Evolutionary conservation across 2,888 invertebrate species (phyloP), one percentile per base, ranked within the genome.

Genomic region (Hydroisotoma schaefferi): DNA sequence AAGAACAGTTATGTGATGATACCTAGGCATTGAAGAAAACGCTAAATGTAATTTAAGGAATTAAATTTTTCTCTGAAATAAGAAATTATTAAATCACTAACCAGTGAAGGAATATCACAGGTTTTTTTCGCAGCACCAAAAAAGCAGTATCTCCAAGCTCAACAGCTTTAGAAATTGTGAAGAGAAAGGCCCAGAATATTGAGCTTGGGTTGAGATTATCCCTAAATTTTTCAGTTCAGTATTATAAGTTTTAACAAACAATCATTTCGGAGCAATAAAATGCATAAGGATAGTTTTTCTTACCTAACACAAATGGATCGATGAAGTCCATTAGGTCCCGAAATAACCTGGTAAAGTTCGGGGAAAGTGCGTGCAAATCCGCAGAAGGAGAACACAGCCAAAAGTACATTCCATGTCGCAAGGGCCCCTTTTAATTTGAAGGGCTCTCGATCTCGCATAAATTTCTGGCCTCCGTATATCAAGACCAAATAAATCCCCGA

Each of bases 1-100:
- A 1, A 65, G 48, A 23, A 65, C 65, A 2, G 65, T 59, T 33
- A 64, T 49, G 47, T 65, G 65, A 47, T 65, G 65, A 23, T 59
- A 65, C 58, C 65, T 65, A 52, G 5, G 20, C 18, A 37, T n/a
- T 33, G 15, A 10, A n/a, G n/a, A 26, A 23, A 47, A 5, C 6
- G n/a, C 26, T 23, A 47, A 49, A 22, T 49, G 18, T 25, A n/a
- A n/a, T n/a, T n/a, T n/a, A n/a, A n/a, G n/a, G n/a, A n/a, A 4
- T 40, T 40, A 40, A 40, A 18, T 40, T 40, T 15, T 40, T 15
- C 8, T 40, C n/a, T 15, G 5, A 40, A 40, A 40, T 37, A 54
- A 23, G n/a, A 48, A 23, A 33, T 33, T 8, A 33, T 8, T 10
- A 33, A 40, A 20, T 40, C 46, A 38, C 47, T 44, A 54, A 64